phyloP scores from a whole-genome alignment of 2,113 vertebrate species.

The Chloropsis cyanopogon region DNA sequence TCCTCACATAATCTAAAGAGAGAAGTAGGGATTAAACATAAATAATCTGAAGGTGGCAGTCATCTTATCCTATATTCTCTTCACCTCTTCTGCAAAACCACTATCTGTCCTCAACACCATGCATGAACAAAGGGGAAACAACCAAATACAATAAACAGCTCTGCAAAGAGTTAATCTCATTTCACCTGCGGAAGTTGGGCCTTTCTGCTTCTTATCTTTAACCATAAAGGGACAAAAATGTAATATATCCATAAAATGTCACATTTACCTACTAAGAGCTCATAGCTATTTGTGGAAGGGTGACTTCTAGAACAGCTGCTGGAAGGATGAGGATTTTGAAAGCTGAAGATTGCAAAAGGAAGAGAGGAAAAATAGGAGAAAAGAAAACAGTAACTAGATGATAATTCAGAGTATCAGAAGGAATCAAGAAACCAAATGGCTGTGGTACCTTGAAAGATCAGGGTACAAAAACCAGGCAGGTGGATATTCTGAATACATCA shows the following conservation, averaged over 20 bases:
- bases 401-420: background rate
- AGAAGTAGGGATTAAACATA: background rate
- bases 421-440: background rate
- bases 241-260: slow-evolving; percentile 18
- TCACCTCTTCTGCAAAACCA: background rate
- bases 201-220: background rate
- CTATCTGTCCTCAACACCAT: background rate
- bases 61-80: background rate
- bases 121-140: slow-evolving; percentile 1
- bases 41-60: background rate
- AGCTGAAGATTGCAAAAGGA: background rate
- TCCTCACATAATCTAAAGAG: background rate
- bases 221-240: background rate
- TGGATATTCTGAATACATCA: background rate
- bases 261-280: background rate
- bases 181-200: background rate
- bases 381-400: background rate
- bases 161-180: background rate
- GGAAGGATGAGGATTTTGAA: background rate
- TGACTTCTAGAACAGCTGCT: background rate
- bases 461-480: background rate
- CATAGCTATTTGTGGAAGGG: background rate
- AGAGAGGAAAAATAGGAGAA: background rate
- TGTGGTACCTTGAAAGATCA: background rate
- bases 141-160: background rate